phyloP scores from a whole-genome alignment of 1,140 invertebrate species.

The Fragariocoptes setiger region DNA sequence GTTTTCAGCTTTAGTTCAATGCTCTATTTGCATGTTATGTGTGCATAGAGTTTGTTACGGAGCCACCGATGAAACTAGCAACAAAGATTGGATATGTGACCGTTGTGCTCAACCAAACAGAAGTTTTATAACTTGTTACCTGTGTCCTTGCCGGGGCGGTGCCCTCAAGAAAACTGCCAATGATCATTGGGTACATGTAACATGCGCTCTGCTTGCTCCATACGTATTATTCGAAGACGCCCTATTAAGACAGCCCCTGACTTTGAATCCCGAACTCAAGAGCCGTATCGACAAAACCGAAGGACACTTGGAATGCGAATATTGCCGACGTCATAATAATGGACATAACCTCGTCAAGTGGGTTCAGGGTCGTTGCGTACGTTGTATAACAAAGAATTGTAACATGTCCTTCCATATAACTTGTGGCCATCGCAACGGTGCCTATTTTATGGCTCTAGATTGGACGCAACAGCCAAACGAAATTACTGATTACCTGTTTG shows the following conservation, averaged over 20 bases:
- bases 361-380: conserved; percentile 15
- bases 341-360: conserved; percentile 1
- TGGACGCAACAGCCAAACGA: conserved; percentile 18
- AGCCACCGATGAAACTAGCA: conserved; percentile 4
- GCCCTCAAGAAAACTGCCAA: conserved; percentile 27
- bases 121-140: conserved; percentile 13
- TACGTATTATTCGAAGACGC: conserved; percentile 15
- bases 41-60: conserved; percentile 7
- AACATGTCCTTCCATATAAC: conserved; percentile 20
- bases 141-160: conserved; percentile 27
- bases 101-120: conserved; percentile 12
- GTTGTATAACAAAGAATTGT: conserved; percentile 20
- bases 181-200: conserved; percentile 23
- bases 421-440: conserved; percentile 20
- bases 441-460: conserved; percentile 18
- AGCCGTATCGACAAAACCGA: conserved; percentile 2
- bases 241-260: conserved; percentile 19
- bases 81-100: conserved; percentile 16
- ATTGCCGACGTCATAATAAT: conserved; percentile 10
- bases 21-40: conserved; percentile 4
- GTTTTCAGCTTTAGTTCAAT: conserved; percentile 1
- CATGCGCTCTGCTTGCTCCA: conserved; percentile 21
- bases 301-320: conserved; percentile 9
- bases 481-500: conserved; percentile 24
- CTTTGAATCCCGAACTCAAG: conserved; percentile 12